Evolutionary conservation across 2,797 vertebrate genomes (phyloP), one percentile per base, ranked within the genome.

Genomic region (Mus spretus): DNA sequence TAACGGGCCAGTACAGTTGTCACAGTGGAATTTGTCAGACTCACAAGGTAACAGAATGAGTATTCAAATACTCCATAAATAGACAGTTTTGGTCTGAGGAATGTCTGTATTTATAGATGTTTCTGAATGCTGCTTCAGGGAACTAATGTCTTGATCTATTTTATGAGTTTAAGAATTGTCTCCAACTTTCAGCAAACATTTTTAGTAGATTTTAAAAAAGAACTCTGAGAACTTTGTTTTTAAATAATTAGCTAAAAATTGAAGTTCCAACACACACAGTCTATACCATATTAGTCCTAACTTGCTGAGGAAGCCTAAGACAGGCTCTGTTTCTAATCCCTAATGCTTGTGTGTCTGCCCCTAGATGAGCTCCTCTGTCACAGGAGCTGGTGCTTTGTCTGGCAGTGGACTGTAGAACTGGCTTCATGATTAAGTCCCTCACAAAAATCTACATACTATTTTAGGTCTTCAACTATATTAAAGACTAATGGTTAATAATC

Each of bases 11-110:
- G 97, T 80, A 96, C 74, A 40, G 77, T 78, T 81, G 75, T 75
- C 92, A 95, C 34, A 87, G 80, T 96, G 96, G 87, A 77, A 92
- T 92, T 96, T 98, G 98, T 98, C 95, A 50, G 91, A 79, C 96
- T 96, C 82, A 89, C 7, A 15, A 15, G 2, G 70, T 17, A 9
- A 19, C 74, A 78, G 93, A 93, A 96, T 90, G 90, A 92, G 95
- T n/a, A 53, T 81, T 84, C 89, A 95, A 80, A 95, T 87, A 67
- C 93, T 96, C 96, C 91, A 63, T 74, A 85, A 95, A 95, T 89
- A 77, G 63, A 85, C 44, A 70, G n/a, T 53, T 10, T 88, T 89
- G 53, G 92, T 94, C 84, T 78, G 50, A 90, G 96, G 97, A 40
- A 53, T 70, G 53, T 53, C 79, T 97, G 79, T 87, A 90, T 90